Evolutionary conservation across 1,140 invertebrate species (phyloP).

Genomic region (Bombus fervidus): DNA sequence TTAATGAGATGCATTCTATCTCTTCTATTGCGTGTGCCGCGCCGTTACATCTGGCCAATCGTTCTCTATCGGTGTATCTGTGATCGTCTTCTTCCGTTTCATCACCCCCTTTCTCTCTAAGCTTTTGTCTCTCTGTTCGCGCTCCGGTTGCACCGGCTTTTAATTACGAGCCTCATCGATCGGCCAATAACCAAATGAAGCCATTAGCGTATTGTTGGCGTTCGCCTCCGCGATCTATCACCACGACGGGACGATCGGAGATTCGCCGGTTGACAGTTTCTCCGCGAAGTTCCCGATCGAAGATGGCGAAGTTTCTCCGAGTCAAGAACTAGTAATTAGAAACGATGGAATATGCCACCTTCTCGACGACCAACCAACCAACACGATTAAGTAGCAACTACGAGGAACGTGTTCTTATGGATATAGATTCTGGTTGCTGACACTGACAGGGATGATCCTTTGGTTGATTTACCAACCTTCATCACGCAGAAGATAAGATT

Average conservation of each 20-base stretch:
- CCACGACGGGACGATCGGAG: background rate
- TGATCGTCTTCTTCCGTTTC: constrained; percentile 33
- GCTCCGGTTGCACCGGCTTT: constrained; percentile 31
- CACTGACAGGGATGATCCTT: background rate
- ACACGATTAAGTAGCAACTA: background rate
- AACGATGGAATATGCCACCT: background rate
- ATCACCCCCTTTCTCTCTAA: background rate
- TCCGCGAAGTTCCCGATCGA: background rate
- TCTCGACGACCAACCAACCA: background rate
- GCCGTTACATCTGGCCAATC: constrained; percentile 41
- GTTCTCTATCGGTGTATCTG: constrained; percentile 21
- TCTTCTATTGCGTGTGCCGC: constrained; percentile 57
- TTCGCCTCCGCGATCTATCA: background rate
- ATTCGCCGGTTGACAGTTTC: background rate
- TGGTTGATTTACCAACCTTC: no score
- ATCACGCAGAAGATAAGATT: background rate
- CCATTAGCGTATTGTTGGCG: constrained; percentile 31
- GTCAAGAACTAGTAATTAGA: background rate
- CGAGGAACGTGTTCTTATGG: background rate
- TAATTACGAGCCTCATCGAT: constrained; percentile 34
- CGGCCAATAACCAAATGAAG: constrained; percentile 35
- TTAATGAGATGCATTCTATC: constrained; percentile 62
- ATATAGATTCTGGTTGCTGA: background rate
- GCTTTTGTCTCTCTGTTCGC: constrained; percentile 18
- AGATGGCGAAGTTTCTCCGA: background rate